Percentiles rank a stretch among this genome's conserved stretches.
phyloP scores from a whole-genome alignment of 2,888 invertebrate genomes.

The Pseudeuparius sepicola region DNA sequence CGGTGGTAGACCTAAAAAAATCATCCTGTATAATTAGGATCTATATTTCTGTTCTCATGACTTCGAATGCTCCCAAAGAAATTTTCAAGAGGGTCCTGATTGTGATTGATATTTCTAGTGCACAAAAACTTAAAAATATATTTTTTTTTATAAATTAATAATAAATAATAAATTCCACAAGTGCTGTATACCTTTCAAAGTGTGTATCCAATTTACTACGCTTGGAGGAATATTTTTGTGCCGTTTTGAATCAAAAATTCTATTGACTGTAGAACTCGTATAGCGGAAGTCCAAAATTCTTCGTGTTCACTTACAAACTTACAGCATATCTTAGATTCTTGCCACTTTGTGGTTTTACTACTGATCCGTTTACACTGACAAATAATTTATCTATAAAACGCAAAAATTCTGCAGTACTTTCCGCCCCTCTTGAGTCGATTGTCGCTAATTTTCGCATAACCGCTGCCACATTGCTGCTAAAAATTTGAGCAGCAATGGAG shows the following conservation, averaged over 20 bases:
- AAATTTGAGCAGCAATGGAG: conserved; percentile 14
- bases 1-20: too few species aligned
- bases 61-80: conserved; percentile 10
- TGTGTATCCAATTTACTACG: conserved; percentile 11
- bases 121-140: not conserved
- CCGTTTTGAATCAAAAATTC: conserved; percentile 7
- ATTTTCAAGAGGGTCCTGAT: conserved; percentile 9
- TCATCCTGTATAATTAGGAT: too few species aligned
- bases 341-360: not conserved
- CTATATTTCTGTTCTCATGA: conserved; percentile 5
- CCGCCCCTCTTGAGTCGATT: not conserved
- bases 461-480: conserved; percentile 12
- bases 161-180: conserved; percentile 5
- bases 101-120: not conserved
- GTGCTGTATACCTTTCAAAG: conserved; percentile 10
- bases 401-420: conserved; percentile 11
- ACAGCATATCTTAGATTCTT: conserved; percentile 9
- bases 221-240: conserved; percentile 6
- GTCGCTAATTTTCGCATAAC: conserved; percentile 7
- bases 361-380: conserved; percentile 14
- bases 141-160: too few species aligned
- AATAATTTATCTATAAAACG: conserved; percentile 15
- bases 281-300: conserved; percentile 7
- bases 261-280: conserved; percentile 9
- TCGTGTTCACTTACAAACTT: not conserved